phyloP scores from a whole-genome alignment of 2,113 vertebrate species.

The Symphodus melops region DNA sequence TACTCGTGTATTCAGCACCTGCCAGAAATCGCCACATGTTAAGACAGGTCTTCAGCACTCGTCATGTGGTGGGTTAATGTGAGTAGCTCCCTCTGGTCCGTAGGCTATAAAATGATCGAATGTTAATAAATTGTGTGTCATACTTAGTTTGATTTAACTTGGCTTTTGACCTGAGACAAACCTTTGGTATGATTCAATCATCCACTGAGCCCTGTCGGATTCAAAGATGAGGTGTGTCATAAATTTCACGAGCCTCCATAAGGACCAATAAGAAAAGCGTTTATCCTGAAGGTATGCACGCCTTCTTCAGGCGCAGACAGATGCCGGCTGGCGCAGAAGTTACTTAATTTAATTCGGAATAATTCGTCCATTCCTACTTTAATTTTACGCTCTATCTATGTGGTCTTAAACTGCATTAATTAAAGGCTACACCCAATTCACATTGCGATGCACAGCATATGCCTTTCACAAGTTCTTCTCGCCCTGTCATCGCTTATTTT shows the following conservation, averaged over 20 bases:
- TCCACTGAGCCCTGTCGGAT: not conserved
- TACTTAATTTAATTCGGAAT: not conserved
- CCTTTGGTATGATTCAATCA: not conserved
- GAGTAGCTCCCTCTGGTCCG: no score
- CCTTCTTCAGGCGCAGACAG: not conserved
- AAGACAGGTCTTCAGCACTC: not conserved
- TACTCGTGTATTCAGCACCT: no score
- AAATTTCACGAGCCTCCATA: slow-evolving; percentile 31
- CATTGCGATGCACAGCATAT: slow-evolving; percentile 51
- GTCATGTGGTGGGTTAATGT: no score
- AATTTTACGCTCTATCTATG: not conserved
- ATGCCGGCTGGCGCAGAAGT: not conserved
- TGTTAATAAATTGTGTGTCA: not conserved
- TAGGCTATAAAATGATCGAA: not conserved
- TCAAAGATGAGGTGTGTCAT: slow-evolving; percentile 22
- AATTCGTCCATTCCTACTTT: not conserved
- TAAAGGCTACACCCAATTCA: no score
- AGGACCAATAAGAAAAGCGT: slow-evolving; percentile 36
- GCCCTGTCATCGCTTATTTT: slow-evolving; percentile 13
- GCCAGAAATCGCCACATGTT: not conserved
- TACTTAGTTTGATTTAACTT: not conserved
- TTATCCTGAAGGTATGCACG: not conserved
- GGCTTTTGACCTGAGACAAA: no score
- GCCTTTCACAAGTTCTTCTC: slow-evolving; percentile 13
- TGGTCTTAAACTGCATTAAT: not conserved